Conservation (phyloP, 1,140 invertebrate genomes). For the Apolygus lucorum region DNA sequence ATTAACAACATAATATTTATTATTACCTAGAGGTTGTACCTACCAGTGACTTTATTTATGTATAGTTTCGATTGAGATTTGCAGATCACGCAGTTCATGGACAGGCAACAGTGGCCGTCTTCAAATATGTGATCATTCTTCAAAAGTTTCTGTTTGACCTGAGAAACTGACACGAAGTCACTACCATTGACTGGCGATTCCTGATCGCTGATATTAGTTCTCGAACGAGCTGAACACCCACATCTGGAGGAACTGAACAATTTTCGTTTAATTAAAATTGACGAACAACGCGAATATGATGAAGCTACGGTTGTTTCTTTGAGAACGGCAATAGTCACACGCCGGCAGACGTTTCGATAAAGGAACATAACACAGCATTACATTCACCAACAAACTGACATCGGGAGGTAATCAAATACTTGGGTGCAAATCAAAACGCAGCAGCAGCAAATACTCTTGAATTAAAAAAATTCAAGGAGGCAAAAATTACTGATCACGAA, state of each 20-base stretch:
- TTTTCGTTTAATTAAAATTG: not conserved
- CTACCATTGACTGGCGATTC: not conserved
- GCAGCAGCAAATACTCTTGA: too few species aligned
- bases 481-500: too few species aligned
- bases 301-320: not conserved
- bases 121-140: slow-evolving; percentile 9
- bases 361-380: not conserved
- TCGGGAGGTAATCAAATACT: too few species aligned
- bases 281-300: not conserved
- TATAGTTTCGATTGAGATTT: slow-evolving; percentile 19
- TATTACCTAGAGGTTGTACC: too few species aligned
- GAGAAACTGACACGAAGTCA: slow-evolving; percentile 18
- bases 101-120: slow-evolving; percentile 24
- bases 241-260: not conserved
- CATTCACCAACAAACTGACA: too few species aligned
- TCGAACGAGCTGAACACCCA: not conserved
- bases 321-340: too few species aligned
- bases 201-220: not conserved
- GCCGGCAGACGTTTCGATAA: not conserved
- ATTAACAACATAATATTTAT: not conserved
- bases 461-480: too few species aligned
- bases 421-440: too few species aligned
- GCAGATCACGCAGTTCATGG: slow-evolving; percentile 20
- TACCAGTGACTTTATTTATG: slow-evolving; percentile 28
- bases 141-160: not conserved